Evolutionary conservation across 2,888 invertebrate species (phyloP).

Genomic region (Drosophila birchii): DNA sequence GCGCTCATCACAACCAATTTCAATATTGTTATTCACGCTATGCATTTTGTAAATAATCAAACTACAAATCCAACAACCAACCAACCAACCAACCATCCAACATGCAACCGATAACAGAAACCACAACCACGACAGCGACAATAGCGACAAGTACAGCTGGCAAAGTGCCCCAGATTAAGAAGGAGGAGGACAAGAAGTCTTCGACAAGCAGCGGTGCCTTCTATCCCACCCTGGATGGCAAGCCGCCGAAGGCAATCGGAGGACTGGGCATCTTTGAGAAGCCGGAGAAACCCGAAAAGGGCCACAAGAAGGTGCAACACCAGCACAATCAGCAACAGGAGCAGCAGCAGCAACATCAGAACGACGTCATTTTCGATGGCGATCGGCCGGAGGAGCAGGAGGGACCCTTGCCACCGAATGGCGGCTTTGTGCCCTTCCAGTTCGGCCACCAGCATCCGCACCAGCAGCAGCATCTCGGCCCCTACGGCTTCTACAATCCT

Average conservation of each 20-base stretch:
- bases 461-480: constrained; percentile 69
- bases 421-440: constrained; percentile 85
- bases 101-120: constrained; percentile 73
- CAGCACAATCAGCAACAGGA: constrained; percentile 56
- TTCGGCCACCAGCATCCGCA: constrained; percentile 72
- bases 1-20: constrained; percentile 54
- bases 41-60: constrained; percentile 80
- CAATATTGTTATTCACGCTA: constrained; percentile 67
- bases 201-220: constrained; percentile 71
- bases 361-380: constrained; percentile 82
- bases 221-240: constrained; percentile 84
- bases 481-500: constrained; percentile 83
- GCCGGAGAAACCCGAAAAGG: constrained; percentile 69
- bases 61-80: constrained; percentile 45
- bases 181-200: constrained; percentile 71
- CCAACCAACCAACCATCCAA: constrained; percentile 64
- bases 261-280: constrained; percentile 68
- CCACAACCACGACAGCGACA: constrained; percentile 52
- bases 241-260: constrained; percentile 76
- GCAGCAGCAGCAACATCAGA: constrained; percentile 69
- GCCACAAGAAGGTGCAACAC: constrained; percentile 73
- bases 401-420: constrained; percentile 65
- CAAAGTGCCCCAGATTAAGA: constrained; percentile 38
- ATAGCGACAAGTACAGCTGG: constrained; percentile 51
- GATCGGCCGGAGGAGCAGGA: constrained; percentile 80